These are phyloP conservation scores for Iselma pallidipennis DNA, from an alignment of 2,888 invertebrate species.

Conservation along the genomic window DNA sequence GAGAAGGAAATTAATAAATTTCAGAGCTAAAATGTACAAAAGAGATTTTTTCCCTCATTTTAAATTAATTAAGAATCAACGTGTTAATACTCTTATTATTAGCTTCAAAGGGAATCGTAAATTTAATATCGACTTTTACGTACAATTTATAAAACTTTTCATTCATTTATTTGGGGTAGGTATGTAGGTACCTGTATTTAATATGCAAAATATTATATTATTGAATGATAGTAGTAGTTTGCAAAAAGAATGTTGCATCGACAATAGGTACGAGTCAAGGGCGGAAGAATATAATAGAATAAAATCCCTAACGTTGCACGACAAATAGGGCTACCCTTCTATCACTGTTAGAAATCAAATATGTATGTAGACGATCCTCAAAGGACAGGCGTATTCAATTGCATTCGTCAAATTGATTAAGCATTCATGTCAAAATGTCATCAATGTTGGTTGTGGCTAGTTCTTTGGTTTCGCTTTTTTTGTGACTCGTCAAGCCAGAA, in stretches of 20 bases:
- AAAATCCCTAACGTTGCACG: conserved; percentile 1
- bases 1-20: conserved; percentile 10
- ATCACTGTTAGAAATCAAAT: conserved; percentile 12
- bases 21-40: not conserved
- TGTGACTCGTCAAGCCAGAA: not conserved
- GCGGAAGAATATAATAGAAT: conserved; percentile 3
- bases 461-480: too few species aligned
- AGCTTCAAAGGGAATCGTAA: too few species aligned
- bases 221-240: not conserved
- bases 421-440: conserved; percentile 3
- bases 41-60: not conserved
- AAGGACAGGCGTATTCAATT: conserved; percentile 8
- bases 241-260: not conserved
- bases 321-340: conserved; percentile 9
- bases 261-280: conserved; percentile 9
- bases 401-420: conserved; percentile 14
- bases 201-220: too few species aligned
- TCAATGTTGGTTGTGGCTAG: not conserved
- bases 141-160: not conserved
- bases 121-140: not conserved
- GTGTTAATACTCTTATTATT: not conserved
- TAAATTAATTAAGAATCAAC: not conserved
- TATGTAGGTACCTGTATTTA: too few species aligned
- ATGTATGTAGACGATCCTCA: conserved; percentile 2
- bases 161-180: too few species aligned